phyloP scores from a whole-genome alignment of 2,888 invertebrate genomes.

The Phanerotoma sp. region DNA sequence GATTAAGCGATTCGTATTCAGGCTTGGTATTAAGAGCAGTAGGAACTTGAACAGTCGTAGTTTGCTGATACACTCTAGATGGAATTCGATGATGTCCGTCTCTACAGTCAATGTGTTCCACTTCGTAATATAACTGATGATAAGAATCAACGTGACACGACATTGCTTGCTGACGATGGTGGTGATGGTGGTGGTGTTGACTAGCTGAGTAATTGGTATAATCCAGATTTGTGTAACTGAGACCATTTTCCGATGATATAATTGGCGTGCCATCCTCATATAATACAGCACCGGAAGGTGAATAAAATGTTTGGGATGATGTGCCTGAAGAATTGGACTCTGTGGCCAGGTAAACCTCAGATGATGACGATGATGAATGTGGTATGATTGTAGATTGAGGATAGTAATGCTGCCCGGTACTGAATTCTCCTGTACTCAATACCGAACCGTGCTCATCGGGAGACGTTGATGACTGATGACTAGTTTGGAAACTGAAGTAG shows the following conservation, averaged over 20 bases:
- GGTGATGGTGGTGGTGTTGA: conserved; percentile 61
- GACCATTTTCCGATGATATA: conserved; percentile 81
- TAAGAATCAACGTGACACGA: conserved; percentile 42
- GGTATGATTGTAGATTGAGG: conserved; percentile 51
- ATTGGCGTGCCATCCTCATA: conserved; percentile 64
- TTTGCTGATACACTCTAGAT: conserved; percentile 42
- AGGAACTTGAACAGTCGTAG: conserved; percentile 18
- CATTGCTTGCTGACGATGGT: conserved; percentile 23
- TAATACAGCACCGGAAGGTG: conserved; percentile 50
- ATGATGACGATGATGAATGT: conserved; percentile 52
- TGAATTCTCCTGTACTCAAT: conserved; percentile 53
- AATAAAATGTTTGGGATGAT: conserved; percentile 49
- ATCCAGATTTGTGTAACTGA: conserved; percentile 88
- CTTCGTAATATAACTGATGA: conserved; percentile 58
- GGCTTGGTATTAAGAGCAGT: conserved; percentile 15
- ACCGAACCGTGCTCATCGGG: conserved; percentile 60
- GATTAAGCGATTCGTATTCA: conserved; percentile 47
- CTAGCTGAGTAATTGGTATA: conserved; percentile 61
- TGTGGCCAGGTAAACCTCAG: conserved; percentile 35
- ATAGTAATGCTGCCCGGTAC: conserved; percentile 48
- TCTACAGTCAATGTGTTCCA: conserved; percentile 40
- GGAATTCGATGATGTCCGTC: conserved; percentile 33
- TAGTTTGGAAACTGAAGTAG: conserved; percentile 38
- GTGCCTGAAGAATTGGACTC: conserved; percentile 40
- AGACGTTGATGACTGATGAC: conserved; percentile 23